These are phyloP conservation scores for Ichneumoninae sp. DNA, from an alignment of 2,888 invertebrate species.

Conservation along the genomic window DNA sequence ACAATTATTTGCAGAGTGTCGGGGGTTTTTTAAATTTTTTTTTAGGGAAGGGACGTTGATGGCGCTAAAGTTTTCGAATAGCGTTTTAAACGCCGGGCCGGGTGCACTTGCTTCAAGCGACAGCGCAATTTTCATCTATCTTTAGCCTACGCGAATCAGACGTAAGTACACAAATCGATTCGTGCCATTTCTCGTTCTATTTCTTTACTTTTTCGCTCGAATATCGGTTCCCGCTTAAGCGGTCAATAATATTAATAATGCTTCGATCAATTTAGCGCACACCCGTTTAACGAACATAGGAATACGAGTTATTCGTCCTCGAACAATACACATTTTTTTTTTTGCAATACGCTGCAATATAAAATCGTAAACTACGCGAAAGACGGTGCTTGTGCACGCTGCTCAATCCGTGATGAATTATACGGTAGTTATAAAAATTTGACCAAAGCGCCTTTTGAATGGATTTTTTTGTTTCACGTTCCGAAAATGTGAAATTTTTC, in stretches of 20 bases:
- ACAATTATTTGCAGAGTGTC: conserved; percentile 54
- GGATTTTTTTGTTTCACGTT: conserved; percentile 4
- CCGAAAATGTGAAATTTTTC: conserved; percentile 28
- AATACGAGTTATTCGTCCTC: conserved; percentile 30
- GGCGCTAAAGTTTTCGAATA: conserved; percentile 29
- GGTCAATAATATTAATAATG: conserved; percentile 45
- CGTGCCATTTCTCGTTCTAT: conserved; percentile 33
- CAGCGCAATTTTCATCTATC: conserved; percentile 17
- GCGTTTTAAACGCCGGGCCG: conserved; percentile 15
- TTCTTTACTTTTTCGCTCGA: conserved; percentile 33
- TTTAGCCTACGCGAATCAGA: conserved; percentile 17
- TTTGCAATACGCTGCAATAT: conserved; percentile 32
- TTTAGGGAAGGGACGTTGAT: conserved; percentile 1
- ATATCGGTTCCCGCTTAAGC: conserved; percentile 49
- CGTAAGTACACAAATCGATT: conserved; percentile 56
- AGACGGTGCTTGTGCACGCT: conserved; percentile 28
- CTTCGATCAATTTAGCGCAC: conserved; percentile 41
- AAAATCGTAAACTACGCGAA: conserved; percentile 45
- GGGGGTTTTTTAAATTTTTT: neutral
- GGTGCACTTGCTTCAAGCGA: conserved; percentile 31
- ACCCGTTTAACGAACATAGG: conserved; percentile 56
- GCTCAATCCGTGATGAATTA: conserved; percentile 40
- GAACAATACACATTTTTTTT: conserved; percentile 30
- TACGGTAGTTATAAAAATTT: conserved; percentile 51
- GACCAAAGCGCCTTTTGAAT: conserved; percentile 46